Conservation (phyloP, 2,797 vertebrate genomes). For the Galago senegalensis region DNA sequence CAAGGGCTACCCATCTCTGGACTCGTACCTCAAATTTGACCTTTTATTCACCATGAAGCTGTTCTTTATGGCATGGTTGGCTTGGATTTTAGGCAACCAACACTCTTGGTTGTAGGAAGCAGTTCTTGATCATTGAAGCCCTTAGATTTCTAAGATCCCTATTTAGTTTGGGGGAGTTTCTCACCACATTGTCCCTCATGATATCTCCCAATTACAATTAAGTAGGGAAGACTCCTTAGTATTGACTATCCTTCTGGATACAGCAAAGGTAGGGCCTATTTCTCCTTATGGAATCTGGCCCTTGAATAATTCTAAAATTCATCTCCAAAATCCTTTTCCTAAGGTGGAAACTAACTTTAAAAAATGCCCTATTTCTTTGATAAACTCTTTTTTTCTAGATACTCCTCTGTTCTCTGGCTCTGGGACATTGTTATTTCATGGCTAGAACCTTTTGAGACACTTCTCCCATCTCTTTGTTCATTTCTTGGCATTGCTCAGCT, state of each 20-base stretch:
- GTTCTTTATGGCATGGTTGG: not conserved
- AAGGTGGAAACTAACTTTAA: slow-evolving; percentile 50
- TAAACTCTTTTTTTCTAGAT: slow-evolving; percentile 1
- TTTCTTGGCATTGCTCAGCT: slow-evolving; percentile 42
- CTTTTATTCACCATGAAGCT: not conserved
- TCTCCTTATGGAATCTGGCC: not conserved
- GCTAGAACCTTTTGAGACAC: slow-evolving; percentile 23
- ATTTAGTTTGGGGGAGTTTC: slow-evolving; percentile 31
- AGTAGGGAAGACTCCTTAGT: slow-evolving; percentile 19
- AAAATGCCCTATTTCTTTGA: slow-evolving; percentile 32
- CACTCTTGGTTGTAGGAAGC: slow-evolving; percentile 25
- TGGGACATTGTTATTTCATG: slow-evolving; percentile 23
- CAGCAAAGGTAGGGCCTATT: too few relatives aligned
- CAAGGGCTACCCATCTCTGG: not conserved
- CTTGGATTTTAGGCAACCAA: not conserved
- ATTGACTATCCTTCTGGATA: not conserved
- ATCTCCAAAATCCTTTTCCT: slow-evolving; percentile 56
- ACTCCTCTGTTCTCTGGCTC: slow-evolving; percentile 6
- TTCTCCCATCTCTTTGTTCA: slow-evolving; percentile 4
- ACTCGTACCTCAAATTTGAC: not conserved
- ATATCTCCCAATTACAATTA: not conserved
- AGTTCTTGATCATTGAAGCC: slow-evolving; percentile 15
- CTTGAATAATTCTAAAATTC: slow-evolving; percentile 53
- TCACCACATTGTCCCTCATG: not conserved
- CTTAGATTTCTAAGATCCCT: not conserved